Evolutionary conservation across 2,797 vertebrate genomes (phyloP), one percentile per base, ranked within the genome.

Genomic region (Gastrophryne carolinensis): DNA sequence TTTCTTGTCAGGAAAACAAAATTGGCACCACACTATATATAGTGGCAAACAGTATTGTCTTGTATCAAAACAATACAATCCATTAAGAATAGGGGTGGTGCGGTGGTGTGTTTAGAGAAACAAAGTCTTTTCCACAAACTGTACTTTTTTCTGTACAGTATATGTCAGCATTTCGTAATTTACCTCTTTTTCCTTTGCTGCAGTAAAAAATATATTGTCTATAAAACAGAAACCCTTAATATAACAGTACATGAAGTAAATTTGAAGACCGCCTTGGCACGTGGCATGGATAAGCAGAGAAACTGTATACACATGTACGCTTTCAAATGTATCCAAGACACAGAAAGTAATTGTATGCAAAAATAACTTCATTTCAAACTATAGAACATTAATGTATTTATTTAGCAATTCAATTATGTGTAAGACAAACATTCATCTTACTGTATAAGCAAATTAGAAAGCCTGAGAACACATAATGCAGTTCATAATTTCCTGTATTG

Each of bases 351-450:
- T 15, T 57, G 50, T 27, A 30, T 6, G 7, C 17, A 57, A 41
- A 49, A 57, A 9, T 15, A 15, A 37, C 13, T 17, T 24, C 32
- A 26, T 26, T 47, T 65, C 37, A 66, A 58, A 58, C n/a, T 15
- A 24, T 58, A 56, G 30, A 57, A 5, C 63, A 37, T 49, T 67
- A 57, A 41, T 23, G 34, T 60, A 75, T 75, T 75, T 60, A 61
- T 30, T 49, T 49, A 49, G 37, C 19, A 15, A 35, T 50, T 37
- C 67, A 50, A 67, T 64, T 49, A 32, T 26, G 37, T 57, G 52
- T 29, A 66, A 39, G 52, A 39, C 27, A 74, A 74, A 58, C 39
- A 57, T 29, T 13, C 37, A 34, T 19, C 24, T 23, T 47, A 47
- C 44, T 47, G 44, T 27, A 39, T 62, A 63, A 47, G 44, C 47